Base-by-base conservation (phyloP, 2,888 invertebrate species). In the Agonopterix arenella region DNA sequence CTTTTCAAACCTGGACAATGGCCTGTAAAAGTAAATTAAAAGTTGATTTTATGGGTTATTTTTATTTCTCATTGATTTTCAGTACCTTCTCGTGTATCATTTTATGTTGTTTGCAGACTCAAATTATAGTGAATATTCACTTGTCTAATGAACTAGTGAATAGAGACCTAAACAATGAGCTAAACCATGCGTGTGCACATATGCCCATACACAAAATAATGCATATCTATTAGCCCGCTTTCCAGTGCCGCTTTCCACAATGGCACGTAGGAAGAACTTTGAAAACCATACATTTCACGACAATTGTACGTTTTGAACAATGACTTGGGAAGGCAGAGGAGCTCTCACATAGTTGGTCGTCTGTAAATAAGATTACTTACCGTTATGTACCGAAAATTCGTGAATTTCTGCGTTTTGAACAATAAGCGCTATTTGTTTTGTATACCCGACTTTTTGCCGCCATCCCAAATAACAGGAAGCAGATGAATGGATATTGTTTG, bases 381-480 rank as follows among this genome's bases (percentile, higher is more conserved):
- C 16, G 51, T 50, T 50, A 28, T 28, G 40, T 40, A 43, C 43
- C n/a, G 43, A 66, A 68, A 67, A 64, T 57, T 58, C 62, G 62
- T 59, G 57, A 60, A 61, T 63, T 60, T 61, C 55, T 53, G 52
- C 53, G 57, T 60, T 66, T 58, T 56, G 60, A 56, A 62, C 61
- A 60, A 57, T 62, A 63, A 64, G 48, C 61, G 55, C 51, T 67
- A 59, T 72, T 71, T 64, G 63, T 63, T 63, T 50, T 59, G 67
- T 71, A 11, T 40, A 66, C 68, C 69, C 62, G 66, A 59, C 63
- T 72, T 71, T 73, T 73, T 76, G 64, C 67, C 50, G 53, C 51
- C 43, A 48, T 45, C 50, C 50, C 57, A 53, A 69, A 66, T 66
- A 64, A 67, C 70, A 70, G 72, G 69, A 73, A 73, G 57, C 70